phyloP scores from a whole-genome alignment of 2,888 invertebrate species.

The Pharmacophagus antenor region DNA sequence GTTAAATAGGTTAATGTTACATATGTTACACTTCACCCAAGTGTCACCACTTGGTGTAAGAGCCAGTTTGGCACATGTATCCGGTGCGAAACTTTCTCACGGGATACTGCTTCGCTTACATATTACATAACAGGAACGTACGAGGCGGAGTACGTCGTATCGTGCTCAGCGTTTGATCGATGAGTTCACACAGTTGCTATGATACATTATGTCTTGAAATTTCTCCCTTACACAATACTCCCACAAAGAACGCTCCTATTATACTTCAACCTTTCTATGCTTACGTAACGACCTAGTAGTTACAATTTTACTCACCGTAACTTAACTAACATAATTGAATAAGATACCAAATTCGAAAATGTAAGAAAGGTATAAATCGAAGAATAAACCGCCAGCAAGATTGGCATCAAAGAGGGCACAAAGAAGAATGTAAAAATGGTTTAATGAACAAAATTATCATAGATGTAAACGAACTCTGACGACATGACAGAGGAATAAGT shows the following conservation, averaged over 20 bases:
- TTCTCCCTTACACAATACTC: conserved; percentile 38
- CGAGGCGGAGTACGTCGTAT: conserved; percentile 35
- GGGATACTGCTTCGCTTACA: conserved; percentile 37
- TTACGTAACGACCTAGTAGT: conserved; percentile 50
- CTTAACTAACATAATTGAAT: conserved; percentile 60
- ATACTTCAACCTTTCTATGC: conserved; percentile 48
- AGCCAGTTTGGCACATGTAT: conserved; percentile 46
- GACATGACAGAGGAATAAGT: too few relatives aligned
- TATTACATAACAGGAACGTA: conserved; percentile 36
- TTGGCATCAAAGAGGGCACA: too few relatives aligned
- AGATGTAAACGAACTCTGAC: too few relatives aligned
- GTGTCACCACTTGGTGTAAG: conserved; percentile 36
- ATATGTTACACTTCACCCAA: conserved; percentile 22
- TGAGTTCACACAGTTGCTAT: conserved; percentile 57
- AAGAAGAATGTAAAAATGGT: too few relatives aligned
- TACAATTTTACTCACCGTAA: conserved; percentile 48
- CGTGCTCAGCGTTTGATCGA: conserved; percentile 61
- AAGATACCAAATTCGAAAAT: too few relatives aligned
- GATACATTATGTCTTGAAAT: conserved; percentile 55
- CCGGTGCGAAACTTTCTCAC: conserved; percentile 44
- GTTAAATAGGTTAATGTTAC: conserved; percentile 22
- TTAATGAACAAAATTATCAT: too few relatives aligned
- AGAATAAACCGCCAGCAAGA: too few relatives aligned
- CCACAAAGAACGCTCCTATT: conserved; percentile 47
- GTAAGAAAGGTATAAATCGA: too few relatives aligned